These are phyloP conservation scores for Artibeus lituratus DNA, from an alignment of 2,797 vertebrate genomes.

Conservation along the genomic window DNA sequence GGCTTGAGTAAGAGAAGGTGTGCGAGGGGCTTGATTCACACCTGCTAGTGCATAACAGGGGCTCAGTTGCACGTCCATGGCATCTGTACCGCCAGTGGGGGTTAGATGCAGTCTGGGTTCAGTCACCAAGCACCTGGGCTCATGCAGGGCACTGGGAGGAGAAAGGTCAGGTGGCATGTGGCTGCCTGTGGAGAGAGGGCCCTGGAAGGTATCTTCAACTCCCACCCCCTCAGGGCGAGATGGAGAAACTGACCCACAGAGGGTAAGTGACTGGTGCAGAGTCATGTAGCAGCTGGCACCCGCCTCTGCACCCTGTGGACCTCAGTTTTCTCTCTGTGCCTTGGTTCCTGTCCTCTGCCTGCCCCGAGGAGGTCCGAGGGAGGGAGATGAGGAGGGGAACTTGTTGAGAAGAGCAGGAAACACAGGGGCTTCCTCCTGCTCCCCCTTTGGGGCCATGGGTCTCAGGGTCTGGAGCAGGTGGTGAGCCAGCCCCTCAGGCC, in stretches of 20 bases:
- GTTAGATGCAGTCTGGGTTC: neutral
- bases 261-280: neutral
- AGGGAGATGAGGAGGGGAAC: neutral
- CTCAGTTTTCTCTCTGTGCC: neutral
- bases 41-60: neutral
- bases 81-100: neutral
- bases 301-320: neutral
- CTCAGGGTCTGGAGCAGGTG: neutral
- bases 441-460: neutral
- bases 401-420: neutral
- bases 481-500: neutral
- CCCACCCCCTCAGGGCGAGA: neutral
- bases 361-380: neutral
- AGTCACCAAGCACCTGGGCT: neutral
- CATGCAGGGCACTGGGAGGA: neutral
- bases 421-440: neutral
- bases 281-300: neutral
- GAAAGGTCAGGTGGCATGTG: neutral
- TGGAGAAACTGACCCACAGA: neutral
- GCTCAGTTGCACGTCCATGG: accelerated
- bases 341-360: neutral
- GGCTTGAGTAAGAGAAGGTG: neutral
- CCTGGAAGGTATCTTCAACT: neutral
- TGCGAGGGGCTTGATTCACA: neutral
- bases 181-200: neutral